Evolutionary conservation across 2,888 invertebrate species (phyloP), one percentile per base, ranked within the genome.

Genomic region (Nomada fabriciana): DNA sequence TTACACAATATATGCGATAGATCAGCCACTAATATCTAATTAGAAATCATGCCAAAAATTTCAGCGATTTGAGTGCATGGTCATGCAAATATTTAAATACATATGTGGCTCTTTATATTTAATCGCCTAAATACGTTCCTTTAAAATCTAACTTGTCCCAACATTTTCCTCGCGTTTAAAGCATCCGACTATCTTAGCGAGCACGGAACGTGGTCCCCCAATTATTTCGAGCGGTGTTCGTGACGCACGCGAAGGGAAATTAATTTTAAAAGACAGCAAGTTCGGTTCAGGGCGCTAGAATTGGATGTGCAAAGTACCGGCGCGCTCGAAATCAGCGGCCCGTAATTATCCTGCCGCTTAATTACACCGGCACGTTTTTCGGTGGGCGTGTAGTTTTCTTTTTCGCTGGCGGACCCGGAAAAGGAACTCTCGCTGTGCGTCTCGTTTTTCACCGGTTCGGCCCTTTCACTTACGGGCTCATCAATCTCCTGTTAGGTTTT

Each of bases 381-480:
- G 63, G 67, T 53, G 53, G 25, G 15, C 43, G 36, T 47, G 43
- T n/a, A 25, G 61, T 43, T 79, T 76, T 57, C 68, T 81, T 78
- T 88, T 80, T 88, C 84, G 2, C 67, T 59, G 20, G 13, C 20
- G n/a, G 69, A 76, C 69, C 53, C 43, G 60, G 64, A 50, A 74
- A 83, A 84, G 84, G 75, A 82, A 87, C 88, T 84, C 75, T 75
- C 80, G 55, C 73, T 78, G 83, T 76, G 82, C 76, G 84, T 83
- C 77, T 80, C 76, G 84, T 76, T 84, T 85, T 86, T 80, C 80
- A 68, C 55, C 72, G 72, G 72, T 70, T 78, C 83, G 76, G 72
- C 79, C 85, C 83, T 87, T 86, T 86, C 88, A 84, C 88, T 88
- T 86, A 86, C 87, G 75, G 71, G 70, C 84, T 88, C 87, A 88